Base-by-base conservation (phyloP, 2,797 vertebrate species). In the Acanthurus leucopareius region DNA sequence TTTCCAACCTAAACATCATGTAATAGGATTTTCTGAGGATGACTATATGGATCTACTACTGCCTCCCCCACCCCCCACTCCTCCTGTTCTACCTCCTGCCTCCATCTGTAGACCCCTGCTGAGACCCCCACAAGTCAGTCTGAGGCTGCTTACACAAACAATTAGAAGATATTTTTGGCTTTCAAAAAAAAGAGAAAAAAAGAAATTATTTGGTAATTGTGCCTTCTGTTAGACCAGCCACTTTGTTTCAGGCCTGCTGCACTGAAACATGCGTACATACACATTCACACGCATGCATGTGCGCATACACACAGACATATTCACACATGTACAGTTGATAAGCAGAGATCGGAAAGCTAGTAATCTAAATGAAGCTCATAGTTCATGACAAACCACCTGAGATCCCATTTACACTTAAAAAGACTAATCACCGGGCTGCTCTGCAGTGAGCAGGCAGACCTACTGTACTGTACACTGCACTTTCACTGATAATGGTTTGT, bases 81-180 rank as follows among this genome's bases (percentile, higher is more conserved):
- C 74, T 71, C 56, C 64, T 44, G 6, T 35, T 35, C 32, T 35
- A 35, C 49, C 61, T 64, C 28, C 79, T 57, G 53, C 58, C 56
- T 85, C 60, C 58, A 67, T 77, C 62, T 19, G 38, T 15, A 57
- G 57, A 61, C 86, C 80, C 85, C 85, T 76, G 83, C 81, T 84
- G 89, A 86, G 86, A 83, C 51, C 78, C 76, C 57, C 57, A 58
- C 51, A 47, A 85, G 66, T 75, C 64, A 77, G 70, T 82, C 73
- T 75, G 76, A 74, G 80, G 80, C 87, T 88, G 86, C 91, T 91
- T 90, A 88, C 79, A 90, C 88, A 88, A 91, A 89, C 88, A 90
- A 89, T 91, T 91, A 87, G 61, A 72, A 74, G 75, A 83, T 83
- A 83, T 85, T 90, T 90, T 75, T 82, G 86, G 69, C 61, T 61